These are phyloP conservation scores for Andrena chrysosceles DNA, from an alignment of 2,888 invertebrate genomes.

Conservation along the genomic window DNA sequence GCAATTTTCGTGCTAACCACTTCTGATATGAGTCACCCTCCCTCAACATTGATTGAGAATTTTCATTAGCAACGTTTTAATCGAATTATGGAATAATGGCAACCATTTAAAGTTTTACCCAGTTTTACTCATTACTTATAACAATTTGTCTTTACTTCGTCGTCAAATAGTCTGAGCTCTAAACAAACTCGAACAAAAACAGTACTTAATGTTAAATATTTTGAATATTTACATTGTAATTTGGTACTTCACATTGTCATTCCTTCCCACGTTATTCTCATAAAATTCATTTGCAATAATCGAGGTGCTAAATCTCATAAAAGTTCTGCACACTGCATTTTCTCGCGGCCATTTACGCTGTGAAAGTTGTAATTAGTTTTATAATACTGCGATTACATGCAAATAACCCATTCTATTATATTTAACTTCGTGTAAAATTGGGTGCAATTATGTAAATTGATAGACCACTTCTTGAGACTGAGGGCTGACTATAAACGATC, in stretches of 20 bases:
- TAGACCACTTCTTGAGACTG: not conserved
- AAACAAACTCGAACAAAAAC: too few species aligned
- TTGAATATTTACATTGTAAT: too few species aligned
- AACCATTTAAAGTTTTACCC: not conserved
- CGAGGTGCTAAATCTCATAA: not conserved
- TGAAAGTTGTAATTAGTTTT: not conserved
- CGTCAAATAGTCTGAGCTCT: too few species aligned
- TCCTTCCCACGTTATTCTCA: not conserved
- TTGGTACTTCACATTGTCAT: too few species aligned
- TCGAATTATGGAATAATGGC: not conserved
- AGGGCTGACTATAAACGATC: constrained; percentile 2
- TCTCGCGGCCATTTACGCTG: not conserved
- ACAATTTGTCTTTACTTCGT: not conserved
- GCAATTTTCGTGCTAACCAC: not conserved
- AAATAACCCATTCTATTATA: not conserved
- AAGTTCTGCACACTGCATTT: not conserved
- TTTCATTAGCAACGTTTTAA: not conserved
- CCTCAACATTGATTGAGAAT: not conserved
- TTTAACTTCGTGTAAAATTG: not conserved
- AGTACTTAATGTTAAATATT: too few species aligned
- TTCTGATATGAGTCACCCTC: not conserved
- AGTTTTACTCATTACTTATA: not conserved
- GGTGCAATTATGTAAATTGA: not conserved
- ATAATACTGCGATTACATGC: not conserved
- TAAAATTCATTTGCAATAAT: not conserved